Evolutionary conservation across 2,888 invertebrate species (phyloP).

Genomic region (Gisinianus flammeolus): DNA sequence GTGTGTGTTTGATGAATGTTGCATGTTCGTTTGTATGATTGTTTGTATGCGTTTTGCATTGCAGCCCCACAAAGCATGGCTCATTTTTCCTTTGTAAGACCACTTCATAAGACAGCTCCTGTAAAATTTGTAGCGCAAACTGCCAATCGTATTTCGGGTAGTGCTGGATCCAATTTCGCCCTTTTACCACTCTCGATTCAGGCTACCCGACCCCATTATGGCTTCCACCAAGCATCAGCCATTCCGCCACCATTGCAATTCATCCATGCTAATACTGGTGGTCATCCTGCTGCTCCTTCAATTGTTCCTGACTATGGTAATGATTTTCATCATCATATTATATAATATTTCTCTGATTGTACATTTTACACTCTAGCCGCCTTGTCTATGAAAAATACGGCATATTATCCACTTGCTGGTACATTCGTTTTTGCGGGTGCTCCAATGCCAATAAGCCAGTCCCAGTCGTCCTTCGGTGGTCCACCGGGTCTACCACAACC

Average conservation of each 20-base stretch:
- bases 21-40: background rate
- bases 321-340: background rate
- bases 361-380: no score
- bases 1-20: background rate
- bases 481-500: background rate
- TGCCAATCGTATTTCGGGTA: constrained; percentile 34
- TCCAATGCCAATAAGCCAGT: no score
- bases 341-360: background rate
- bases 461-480: no score
- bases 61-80: constrained; percentile 48
- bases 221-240: constrained; percentile 17
- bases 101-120: constrained; percentile 33
- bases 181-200: constrained; percentile 32
- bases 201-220: constrained; percentile 1
- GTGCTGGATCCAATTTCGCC: constrained; percentile 28
- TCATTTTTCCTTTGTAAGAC: constrained; percentile 15
- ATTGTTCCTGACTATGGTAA: background rate
- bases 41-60: constrained; percentile 6
- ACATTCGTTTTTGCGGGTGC: no score
- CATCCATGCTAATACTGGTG: background rate
- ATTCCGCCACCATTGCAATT: constrained; percentile 10
- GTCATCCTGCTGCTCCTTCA: background rate
- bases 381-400: no score
- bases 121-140: constrained; percentile 29
- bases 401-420: no score